These are phyloP conservation scores for Macquaria australasica DNA, from an alignment of 2,113 vertebrate species.

Conservation along the genomic window DNA sequence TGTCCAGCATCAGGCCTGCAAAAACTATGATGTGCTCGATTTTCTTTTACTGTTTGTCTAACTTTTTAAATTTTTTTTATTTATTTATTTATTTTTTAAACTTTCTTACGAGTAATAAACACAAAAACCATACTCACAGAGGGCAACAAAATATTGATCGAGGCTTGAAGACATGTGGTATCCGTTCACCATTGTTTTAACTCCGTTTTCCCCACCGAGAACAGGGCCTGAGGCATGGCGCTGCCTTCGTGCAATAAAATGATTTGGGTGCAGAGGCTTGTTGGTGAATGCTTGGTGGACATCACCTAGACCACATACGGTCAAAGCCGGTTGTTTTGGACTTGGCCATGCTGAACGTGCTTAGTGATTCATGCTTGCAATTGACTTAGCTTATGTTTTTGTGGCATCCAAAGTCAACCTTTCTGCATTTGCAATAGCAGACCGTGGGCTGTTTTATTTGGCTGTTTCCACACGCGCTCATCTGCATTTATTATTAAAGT, in stretches of 20 bases:
- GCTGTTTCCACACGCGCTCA: background rate
- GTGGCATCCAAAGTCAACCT: constrained; percentile 24
- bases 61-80: too few species aligned
- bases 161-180: constrained; percentile 22
- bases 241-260: constrained; percentile 81
- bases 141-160: background rate
- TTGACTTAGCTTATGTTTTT: constrained; percentile 11
- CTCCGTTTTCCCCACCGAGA: constrained; percentile 19
- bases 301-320: constrained; percentile 79
- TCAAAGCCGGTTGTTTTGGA: constrained; percentile 85
- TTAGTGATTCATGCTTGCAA: constrained; percentile 34
- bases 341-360: constrained; percentile 78
- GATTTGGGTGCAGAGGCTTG: constrained; percentile 77
- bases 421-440: background rate
- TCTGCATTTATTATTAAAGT: constrained; percentile 14
- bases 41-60: background rate
- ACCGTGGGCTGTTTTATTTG: constrained; percentile 23
- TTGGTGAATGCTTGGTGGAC: constrained; percentile 73
- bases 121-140: constrained; percentile 61
- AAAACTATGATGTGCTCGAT: background rate
- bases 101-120: background rate
- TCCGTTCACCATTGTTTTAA: constrained; percentile 45
- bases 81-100: too few species aligned
- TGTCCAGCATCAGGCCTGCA: background rate
- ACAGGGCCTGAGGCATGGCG: constrained; percentile 56